Conservation (phyloP, 30 jellyfish, hydroid and myxozoan species). For the Cassiopea xamachana region DNA sequence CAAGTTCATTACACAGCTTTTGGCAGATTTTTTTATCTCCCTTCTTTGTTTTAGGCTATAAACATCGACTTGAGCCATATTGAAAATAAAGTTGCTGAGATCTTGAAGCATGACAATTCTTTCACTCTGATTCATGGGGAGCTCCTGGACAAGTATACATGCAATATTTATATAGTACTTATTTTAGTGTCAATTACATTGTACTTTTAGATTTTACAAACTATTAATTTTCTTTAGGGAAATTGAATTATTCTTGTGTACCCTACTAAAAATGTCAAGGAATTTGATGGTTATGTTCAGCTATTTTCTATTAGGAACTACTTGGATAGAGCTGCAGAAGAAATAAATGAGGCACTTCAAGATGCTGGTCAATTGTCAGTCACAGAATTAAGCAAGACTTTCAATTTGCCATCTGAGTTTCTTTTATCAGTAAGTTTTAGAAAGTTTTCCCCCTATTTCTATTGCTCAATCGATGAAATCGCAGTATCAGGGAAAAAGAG, state of each 20-base stretch:
- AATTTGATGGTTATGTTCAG: no score
- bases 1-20: background rate
- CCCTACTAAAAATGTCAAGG: no score
- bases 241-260: no score
- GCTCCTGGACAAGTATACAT: conserved; percentile 76
- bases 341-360: conserved; percentile 94
- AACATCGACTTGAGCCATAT: conserved; percentile 92
- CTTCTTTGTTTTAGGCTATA: conserved; percentile 54
- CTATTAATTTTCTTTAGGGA: no score
- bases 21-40: background rate
- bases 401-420: conserved; percentile 87
- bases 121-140: conserved; percentile 91
- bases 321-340: conserved; percentile 96
- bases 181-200: no score
- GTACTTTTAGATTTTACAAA: no score
- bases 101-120: conserved; percentile 83
- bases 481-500: background rate
- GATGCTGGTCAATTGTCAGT: conserved; percentile 95
- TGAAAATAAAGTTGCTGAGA: conserved; percentile 88
- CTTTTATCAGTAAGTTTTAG: conserved; percentile 73
- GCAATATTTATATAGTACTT: no score
- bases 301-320: conserved; percentile 66
- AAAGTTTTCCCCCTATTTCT: background rate
- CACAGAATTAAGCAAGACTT: conserved; percentile 91
- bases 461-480: background rate